Conservation (phyloP, 2,888 invertebrate species). For the Metellina segmentata region DNA sequence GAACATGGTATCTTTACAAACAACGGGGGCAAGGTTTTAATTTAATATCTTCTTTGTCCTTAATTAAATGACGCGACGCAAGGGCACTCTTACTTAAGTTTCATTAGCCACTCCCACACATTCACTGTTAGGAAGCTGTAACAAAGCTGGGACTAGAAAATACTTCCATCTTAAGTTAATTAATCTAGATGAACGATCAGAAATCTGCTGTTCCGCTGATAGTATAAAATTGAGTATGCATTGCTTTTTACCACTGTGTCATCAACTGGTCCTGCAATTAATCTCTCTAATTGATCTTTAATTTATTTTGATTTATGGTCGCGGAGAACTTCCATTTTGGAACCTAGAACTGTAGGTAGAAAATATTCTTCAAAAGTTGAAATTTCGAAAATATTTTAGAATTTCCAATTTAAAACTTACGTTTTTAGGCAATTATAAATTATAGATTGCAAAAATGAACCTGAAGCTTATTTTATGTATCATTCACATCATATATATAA, state of each 20-base stretch:
- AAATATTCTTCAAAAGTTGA: neutral
- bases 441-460: no score
- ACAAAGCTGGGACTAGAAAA: neutral
- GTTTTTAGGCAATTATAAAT: no score
- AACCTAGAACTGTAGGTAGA: neutral
- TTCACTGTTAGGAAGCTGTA: neutral
- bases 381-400: neutral
- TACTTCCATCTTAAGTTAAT: neutral
- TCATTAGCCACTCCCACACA: conserved; percentile 5
- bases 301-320: neutral
- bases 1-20: neutral
- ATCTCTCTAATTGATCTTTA: neutral
- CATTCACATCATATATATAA: no score
- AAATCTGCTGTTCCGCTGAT: neutral
- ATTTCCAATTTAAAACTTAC: neutral
- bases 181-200: neutral
- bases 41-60: neutral
- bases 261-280: neutral
- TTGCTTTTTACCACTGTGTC: neutral
- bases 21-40: neutral
- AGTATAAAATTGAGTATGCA: neutral
- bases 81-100: conserved; percentile 18
- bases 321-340: neutral
- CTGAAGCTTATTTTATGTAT: no score
- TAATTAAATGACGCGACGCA: neutral